phyloP scores from a whole-genome alignment of 2,888 invertebrate genomes.

The Harpagoxenus sublaevis region DNA sequence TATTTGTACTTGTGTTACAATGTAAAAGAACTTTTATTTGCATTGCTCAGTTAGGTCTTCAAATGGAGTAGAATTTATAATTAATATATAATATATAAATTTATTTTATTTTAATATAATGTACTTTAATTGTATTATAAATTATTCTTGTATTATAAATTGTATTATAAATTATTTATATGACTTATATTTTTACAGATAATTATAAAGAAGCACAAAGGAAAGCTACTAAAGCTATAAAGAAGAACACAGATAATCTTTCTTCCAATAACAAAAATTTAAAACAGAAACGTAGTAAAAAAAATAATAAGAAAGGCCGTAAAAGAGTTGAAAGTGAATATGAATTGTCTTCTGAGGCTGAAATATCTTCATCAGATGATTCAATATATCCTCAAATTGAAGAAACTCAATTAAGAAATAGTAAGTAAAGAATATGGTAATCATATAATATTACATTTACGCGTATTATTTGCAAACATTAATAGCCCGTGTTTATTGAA shows the following conservation, averaged over 20 bases:
- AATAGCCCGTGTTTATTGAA: not conserved
- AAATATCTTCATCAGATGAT: not conserved
- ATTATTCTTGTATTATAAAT: too few relatives aligned
- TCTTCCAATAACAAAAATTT: not conserved
- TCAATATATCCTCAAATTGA: not conserved
- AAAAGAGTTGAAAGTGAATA: not conserved
- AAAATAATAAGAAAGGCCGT: not conserved
- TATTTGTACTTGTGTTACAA: not conserved
- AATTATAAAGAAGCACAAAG: constrained; percentile 3
- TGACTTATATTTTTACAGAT: not conserved
- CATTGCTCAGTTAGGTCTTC: not conserved
- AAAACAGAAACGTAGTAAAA: not conserved
- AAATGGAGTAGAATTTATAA: not conserved
- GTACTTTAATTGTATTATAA: not conserved
- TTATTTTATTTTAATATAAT: not conserved
- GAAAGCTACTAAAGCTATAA: constrained; percentile 8
- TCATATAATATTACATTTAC: not conserved
- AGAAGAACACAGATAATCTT: not conserved
- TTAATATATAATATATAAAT: not conserved
- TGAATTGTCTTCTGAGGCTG: not conserved
- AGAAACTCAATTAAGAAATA: not conserved
- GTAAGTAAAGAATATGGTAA: not conserved
- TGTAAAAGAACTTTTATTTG: not conserved
- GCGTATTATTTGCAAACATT: not conserved
- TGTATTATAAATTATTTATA: not conserved